Conservation (phyloP, 2,888 invertebrate genomes). For the Apomyelois bistriatella region DNA sequence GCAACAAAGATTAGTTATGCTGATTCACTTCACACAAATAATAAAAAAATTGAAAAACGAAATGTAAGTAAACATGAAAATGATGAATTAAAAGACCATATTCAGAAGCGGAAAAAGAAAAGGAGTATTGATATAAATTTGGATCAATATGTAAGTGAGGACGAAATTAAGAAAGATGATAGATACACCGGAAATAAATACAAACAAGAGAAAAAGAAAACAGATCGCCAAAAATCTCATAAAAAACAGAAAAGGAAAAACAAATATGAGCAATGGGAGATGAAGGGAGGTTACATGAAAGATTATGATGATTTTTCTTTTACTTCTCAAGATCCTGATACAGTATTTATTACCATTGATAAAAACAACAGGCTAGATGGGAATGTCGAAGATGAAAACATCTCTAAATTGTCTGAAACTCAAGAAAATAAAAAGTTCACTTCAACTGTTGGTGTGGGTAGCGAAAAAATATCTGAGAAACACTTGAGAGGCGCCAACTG, state of each 20-base stretch:
- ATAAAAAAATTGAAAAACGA: constrained; percentile 30
- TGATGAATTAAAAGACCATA: constrained; percentile 66
- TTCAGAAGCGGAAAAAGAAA: constrained; percentile 36
- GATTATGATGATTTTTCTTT: constrained; percentile 60
- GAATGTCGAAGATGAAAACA: constrained; percentile 10
- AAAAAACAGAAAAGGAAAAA: constrained; percentile 67
- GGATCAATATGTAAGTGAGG: constrained; percentile 47
- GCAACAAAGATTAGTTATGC: constrained; percentile 55
- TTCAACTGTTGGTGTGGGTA: constrained; percentile 6
- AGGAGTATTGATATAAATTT: constrained; percentile 27
- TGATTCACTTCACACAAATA: constrained; percentile 53
- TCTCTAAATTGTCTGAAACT: constrained; percentile 33
- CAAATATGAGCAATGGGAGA: constrained; percentile 70
- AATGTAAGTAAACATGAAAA: constrained; percentile 37
- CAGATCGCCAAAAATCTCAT: constrained; percentile 54
- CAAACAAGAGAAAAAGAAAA: constrained; percentile 57
- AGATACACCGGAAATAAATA: constrained; percentile 52
- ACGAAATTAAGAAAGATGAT: constrained; percentile 62
- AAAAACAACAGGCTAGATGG: constrained; percentile 20
- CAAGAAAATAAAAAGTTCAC: constrained; percentile 19
- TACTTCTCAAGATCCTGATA: constrained; percentile 43
- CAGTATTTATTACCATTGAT: constrained; percentile 34
- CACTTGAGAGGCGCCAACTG: constrained; percentile 29
- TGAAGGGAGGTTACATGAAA: constrained; percentile 64
- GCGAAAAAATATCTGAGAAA: constrained; percentile 29